phyloP scores from a whole-genome alignment of 2,797 vertebrate species.

The Trematomus bernacchii region DNA sequence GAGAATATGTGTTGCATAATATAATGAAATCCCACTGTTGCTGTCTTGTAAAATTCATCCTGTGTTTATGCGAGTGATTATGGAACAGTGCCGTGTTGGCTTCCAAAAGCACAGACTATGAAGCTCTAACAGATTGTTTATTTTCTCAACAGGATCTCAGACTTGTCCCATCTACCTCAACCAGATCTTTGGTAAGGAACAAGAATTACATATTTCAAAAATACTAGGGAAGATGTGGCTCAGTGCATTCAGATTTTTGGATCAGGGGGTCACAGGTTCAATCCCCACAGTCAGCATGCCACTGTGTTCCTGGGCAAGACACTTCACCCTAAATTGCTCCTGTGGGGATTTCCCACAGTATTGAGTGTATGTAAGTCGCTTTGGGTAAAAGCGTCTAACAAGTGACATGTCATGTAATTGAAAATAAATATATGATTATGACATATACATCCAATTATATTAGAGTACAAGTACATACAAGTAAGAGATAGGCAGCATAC shows the following conservation, averaged over 20 bases:
- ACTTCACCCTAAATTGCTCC: too few species aligned
- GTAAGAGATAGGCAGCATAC: not conserved
- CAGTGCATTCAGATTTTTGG: too few species aligned
- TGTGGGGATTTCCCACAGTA: too few species aligned
- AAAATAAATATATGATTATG: constrained; percentile 5
- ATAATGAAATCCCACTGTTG: constrained; percentile 60
- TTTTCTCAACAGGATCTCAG: constrained; percentile 38
- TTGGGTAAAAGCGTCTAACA: too few species aligned
- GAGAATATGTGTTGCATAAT: constrained; percentile 44
- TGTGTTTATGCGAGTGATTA: constrained; percentile 55
- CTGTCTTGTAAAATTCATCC: constrained; percentile 47
- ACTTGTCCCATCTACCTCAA: constrained; percentile 34
- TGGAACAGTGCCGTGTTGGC: constrained; percentile 18
- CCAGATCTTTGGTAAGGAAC: constrained; percentile 45
- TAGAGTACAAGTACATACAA: not conserved
- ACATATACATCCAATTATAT: constrained; percentile 2
- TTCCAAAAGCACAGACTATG: constrained; percentile 48
- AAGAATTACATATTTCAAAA: constrained; percentile 15
- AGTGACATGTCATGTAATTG: too few species aligned
- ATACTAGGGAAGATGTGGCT: too few species aligned
- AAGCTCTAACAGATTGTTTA: constrained; percentile 41
- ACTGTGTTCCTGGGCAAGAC: too few species aligned
- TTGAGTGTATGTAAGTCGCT: too few species aligned
- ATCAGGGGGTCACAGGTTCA: too few species aligned
- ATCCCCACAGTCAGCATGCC: too few species aligned